Conservation (phyloP, 1,140 invertebrate genomes). For the Calosoma granatense region DNA sequence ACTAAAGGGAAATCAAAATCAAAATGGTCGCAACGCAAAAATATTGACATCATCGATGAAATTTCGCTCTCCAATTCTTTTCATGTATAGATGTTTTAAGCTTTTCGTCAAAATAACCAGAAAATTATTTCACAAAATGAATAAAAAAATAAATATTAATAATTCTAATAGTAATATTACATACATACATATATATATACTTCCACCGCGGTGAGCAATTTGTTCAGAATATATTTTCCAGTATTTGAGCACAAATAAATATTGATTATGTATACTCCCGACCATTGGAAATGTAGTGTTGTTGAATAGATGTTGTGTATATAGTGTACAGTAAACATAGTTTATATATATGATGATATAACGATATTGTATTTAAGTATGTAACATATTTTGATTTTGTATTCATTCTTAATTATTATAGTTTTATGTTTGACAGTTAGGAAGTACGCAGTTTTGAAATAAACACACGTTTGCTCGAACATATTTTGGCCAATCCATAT, state of each 20-base stretch:
- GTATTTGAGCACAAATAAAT: background rate
- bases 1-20: too few species aligned
- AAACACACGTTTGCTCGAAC: background rate
- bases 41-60: too few species aligned
- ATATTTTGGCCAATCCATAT: background rate
- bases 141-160: too few species aligned
- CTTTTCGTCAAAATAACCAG: too few species aligned
- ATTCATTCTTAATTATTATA: background rate
- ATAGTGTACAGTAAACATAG: background rate
- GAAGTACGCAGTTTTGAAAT: background rate
- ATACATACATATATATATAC: too few species aligned
- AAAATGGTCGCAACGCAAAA: too few species aligned
- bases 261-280: background rate
- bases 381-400: background rate
- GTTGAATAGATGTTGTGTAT: background rate
- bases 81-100: too few species aligned
- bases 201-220: too few species aligned
- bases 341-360: too few species aligned
- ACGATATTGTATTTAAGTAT: background rate
- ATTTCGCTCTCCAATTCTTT: too few species aligned
- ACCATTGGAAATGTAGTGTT: background rate
- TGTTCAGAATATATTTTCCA: background rate
- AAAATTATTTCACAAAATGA: too few species aligned
- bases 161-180: conserved; percentile 1
- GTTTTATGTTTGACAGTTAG: too few species aligned